Conservation (phyloP, 2,888 invertebrate species). For the Campoletis raptor region DNA sequence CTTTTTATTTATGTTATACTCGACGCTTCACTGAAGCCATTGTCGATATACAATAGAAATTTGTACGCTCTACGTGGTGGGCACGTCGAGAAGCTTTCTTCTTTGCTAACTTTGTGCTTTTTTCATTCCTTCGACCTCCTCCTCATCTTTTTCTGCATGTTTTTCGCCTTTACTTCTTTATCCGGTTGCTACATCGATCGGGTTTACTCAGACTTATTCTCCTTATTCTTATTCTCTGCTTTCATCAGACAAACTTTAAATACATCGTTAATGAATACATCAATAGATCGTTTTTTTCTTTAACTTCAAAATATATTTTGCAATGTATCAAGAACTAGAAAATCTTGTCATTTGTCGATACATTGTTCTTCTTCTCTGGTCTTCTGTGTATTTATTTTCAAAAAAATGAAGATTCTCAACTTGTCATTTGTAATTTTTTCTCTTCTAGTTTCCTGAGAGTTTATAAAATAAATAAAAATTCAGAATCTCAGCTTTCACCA, state of each 20-base stretch:
- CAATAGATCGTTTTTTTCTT: not conserved
- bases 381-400: not conserved
- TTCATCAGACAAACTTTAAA: slow-evolving; percentile 7
- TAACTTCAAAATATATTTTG: not conserved
- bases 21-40: slow-evolving; percentile 73
- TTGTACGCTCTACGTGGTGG: slow-evolving; percentile 78
- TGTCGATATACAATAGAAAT: slow-evolving; percentile 80
- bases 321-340: not conserved
- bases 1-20: slow-evolving; percentile 79
- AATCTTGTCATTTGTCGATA: not conserved
- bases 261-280: not conserved
- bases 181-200: not conserved
- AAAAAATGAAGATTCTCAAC: not conserved
- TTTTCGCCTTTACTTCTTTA: slow-evolving; percentile 23
- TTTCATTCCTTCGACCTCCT: not conserved
- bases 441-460: too few relatives aligned
- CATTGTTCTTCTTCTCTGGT: not conserved
- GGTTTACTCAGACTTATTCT: not conserved
- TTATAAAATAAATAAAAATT: not conserved
- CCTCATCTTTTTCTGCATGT: not conserved
- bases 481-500: slow-evolving; percentile 13
- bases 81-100: slow-evolving; percentile 70
- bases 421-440: too few relatives aligned
- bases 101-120: slow-evolving; percentile 16
- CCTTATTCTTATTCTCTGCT: slow-evolving; percentile 22